Percentiles rank a stretch among this genome's conserved stretches.
phyloP scores from a whole-genome alignment of 2,113 vertebrate genomes.

The Prunella fulvescens region DNA sequence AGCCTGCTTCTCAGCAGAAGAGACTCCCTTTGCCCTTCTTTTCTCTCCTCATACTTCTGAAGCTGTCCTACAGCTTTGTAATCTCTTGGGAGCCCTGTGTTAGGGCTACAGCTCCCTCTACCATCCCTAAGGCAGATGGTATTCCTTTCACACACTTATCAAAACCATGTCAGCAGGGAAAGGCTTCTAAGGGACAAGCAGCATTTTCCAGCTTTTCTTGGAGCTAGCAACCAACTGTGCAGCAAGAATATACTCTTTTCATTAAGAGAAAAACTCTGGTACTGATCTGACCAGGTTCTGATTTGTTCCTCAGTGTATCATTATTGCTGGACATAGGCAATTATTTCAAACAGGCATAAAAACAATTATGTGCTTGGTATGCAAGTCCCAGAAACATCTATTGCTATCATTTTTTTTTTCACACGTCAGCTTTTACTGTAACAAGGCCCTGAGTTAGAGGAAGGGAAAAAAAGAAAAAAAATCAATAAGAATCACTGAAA shows the following conservation, averaged over 20 bases:
- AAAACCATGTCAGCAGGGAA: conserved; percentile 26
- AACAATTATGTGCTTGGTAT: neutral
- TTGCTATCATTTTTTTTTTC: neutral
- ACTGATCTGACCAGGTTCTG: neutral
- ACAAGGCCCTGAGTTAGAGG: neutral
- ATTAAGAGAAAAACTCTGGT: neutral
- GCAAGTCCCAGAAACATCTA: neutral
- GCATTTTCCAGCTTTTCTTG: neutral
- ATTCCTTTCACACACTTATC: neutral
- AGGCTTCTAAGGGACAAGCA: neutral
- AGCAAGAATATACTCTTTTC: conserved; percentile 3
- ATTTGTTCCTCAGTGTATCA: neutral
- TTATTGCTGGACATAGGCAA: neutral
- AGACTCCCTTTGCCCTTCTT: neutral
- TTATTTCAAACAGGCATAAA: neutral
- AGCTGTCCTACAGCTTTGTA: neutral
- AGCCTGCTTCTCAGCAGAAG: neutral
- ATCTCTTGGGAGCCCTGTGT: neutral
- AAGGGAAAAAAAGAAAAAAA: fast-evolving
- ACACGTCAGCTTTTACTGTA: neutral
- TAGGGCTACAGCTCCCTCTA: neutral
- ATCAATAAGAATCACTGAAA: neutral
- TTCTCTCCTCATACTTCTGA: neutral
- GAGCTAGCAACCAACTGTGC: neutral
- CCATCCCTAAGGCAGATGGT: neutral